Evolutionary conservation across 23 tunicate species (phyloP).

Genomic region (Aplidium turbinatum): DNA sequence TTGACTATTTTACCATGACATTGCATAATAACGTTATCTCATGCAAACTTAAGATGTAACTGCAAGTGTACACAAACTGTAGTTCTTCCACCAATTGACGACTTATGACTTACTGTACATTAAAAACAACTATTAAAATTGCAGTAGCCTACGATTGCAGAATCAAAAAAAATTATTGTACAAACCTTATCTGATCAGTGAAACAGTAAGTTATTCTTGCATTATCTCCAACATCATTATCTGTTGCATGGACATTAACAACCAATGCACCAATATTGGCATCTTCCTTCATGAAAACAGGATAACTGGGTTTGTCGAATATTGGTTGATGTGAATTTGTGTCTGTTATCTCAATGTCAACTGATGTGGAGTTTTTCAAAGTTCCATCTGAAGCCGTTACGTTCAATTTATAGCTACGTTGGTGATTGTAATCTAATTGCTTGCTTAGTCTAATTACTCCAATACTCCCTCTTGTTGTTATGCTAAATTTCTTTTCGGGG

Average conservation of each 20-base stretch:
- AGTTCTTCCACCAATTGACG: too few species aligned
- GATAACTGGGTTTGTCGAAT: constrained; percentile 44
- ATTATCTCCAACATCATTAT: constrained; percentile 86
- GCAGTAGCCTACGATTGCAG: too few species aligned
- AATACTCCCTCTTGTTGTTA: constrained; percentile 27
- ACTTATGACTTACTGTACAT: constrained; percentile 10
- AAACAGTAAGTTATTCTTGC: constrained; percentile 80
- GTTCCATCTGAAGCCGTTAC: constrained; percentile 68
- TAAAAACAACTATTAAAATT: too few species aligned
- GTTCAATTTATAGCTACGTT: constrained; percentile 29
- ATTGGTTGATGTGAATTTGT: constrained; percentile 71
- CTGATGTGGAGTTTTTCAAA: constrained; percentile 33
- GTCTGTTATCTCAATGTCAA: constrained; percentile 54
- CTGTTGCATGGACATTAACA: constrained; percentile 74
- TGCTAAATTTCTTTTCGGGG: constrained; percentile 43
- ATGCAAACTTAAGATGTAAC: too few species aligned
- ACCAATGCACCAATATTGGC: constrained; percentile 41
- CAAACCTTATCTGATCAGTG: too few species aligned
- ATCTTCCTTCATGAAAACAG: constrained; percentile 33
- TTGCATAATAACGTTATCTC: too few species aligned
- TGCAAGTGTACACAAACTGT: too few species aligned
- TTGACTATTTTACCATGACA: too few species aligned
- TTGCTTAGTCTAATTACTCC: constrained; percentile 53
- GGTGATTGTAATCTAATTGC: constrained; percentile 54
- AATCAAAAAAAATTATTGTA: too few species aligned